Conservation (phyloP, 2,888 invertebrate genomes). For the Troilus luridus region DNA sequence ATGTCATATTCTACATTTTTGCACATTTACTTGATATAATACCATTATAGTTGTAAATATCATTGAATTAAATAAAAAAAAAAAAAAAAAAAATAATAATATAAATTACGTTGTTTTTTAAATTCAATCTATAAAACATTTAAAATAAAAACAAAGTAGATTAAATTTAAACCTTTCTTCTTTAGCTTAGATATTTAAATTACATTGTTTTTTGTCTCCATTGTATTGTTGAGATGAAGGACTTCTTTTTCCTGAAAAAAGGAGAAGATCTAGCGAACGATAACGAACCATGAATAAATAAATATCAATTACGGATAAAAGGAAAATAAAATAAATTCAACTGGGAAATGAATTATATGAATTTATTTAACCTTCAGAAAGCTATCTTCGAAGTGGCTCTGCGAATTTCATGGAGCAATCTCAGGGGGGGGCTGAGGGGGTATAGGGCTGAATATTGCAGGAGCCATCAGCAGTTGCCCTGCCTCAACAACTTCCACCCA, state of each 20-base stretch:
- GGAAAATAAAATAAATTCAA: background rate
- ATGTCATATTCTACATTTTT: no score
- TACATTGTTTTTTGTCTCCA: background rate
- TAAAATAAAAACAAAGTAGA: no score
- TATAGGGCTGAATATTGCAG: background rate
- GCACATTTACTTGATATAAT: no score
- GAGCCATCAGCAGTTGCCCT: background rate
- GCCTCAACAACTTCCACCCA: background rate
- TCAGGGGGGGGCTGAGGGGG: background rate
- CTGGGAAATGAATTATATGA: background rate
- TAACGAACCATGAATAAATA: constrained; percentile 17
- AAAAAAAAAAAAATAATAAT: no score
- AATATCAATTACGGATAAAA: background rate
- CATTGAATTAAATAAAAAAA: no score
- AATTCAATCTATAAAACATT: no score
- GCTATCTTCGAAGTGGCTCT: background rate
- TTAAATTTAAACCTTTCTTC: no score
- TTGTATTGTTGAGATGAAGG: background rate
- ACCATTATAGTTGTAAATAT: no score
- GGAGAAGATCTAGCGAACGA: background rate
- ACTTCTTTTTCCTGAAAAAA: background rate
- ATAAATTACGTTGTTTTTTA: no score
- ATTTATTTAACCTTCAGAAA: background rate
- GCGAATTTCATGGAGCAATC: constrained; percentile 9
- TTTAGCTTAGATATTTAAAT: no score